A percentile compares a stretch with the other conserved stretches of the same genome.
Evolutionary conservation across 2,888 invertebrate species (phyloP).

Genomic region (Matsumyia berberina): DNA sequence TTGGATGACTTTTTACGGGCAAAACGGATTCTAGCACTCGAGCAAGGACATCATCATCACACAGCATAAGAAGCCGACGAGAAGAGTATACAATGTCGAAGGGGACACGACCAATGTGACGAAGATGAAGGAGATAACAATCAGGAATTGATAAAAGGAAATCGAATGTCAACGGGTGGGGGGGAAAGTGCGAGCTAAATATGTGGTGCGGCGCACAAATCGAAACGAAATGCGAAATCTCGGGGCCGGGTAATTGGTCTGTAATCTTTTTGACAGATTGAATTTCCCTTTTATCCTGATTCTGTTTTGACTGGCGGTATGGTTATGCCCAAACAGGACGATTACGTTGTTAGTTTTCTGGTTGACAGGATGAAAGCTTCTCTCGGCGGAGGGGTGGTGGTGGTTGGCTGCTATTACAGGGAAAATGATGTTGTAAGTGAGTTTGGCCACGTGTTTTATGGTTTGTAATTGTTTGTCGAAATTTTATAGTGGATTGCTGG

Average conservation of each 20-base stretch:
- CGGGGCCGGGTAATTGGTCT: conserved; percentile 83
- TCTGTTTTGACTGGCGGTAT: conserved; percentile 83
- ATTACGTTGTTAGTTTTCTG: conserved; percentile 65
- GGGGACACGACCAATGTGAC: conserved; percentile 34
- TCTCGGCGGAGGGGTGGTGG: conserved; percentile 5
- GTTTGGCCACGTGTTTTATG: conserved; percentile 51
- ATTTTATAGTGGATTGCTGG: neutral
- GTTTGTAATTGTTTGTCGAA: conserved; percentile 59
- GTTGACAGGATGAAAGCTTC: conserved; percentile 34
- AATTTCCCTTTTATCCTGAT: conserved; percentile 84
- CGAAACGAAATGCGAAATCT: conserved; percentile 72
- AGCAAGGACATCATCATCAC: neutral
- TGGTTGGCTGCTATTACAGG: neutral
- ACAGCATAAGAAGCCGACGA: neutral
- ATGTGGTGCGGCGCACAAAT: conserved; percentile 46
- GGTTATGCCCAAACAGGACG: conserved; percentile 66
- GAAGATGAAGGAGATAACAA: conserved; percentile 62
- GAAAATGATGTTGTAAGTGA: neutral
- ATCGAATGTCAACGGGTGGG: conserved; percentile 32
- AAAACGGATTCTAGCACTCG: conserved; percentile 53
- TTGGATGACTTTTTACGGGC: conserved; percentile 52
- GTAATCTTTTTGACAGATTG: conserved; percentile 85
- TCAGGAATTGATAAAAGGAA: conserved; percentile 61
- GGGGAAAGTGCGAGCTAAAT: conserved; percentile 22
- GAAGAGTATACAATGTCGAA: neutral